These are phyloP conservation scores for Aporrectodea caliginosa DNA, from an alignment of 1,140 invertebrate genomes.

Conservation along the genomic window DNA sequence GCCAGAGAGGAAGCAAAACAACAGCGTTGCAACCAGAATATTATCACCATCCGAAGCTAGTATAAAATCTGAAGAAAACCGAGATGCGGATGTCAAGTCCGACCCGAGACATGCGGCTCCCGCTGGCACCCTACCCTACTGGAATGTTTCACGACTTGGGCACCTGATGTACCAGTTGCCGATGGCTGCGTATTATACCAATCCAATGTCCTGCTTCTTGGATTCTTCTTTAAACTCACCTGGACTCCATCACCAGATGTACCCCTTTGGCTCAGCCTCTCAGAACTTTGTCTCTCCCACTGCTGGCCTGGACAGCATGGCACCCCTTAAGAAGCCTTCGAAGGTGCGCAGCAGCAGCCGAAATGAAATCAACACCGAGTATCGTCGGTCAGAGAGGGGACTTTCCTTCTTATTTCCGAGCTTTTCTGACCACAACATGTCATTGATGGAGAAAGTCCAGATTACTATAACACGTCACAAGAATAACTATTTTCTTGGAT, in stretches of 20 bases:
- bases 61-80: background rate
- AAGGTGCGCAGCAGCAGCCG: background rate
- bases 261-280: background rate
- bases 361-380: background rate
- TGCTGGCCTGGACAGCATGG: too few species aligned
- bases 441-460: slow-evolving; percentile 25
- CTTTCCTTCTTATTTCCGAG: slow-evolving; percentile 28
- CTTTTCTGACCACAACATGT: slow-evolving; percentile 22
- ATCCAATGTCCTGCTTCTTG: background rate
- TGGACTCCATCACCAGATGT: background rate
- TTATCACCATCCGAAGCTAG: background rate
- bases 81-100: background rate
- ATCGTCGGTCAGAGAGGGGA: slow-evolving; percentile 25
- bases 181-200: background rate
- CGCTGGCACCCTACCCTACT: background rate
- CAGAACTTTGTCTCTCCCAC: background rate
- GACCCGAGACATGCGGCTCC: background rate
- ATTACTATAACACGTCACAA: slow-evolving; percentile 34
- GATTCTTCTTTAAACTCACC: background rate
- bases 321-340: background rate
- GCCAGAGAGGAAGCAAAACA: background rate
- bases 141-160: background rate
- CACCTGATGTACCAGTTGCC: background rate
- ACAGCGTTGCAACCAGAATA: too few species aligned
- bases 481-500: slow-evolving; percentile 35